Base-by-base conservation (phyloP, 2,113 vertebrate species). In the Piaya cayana region DNA sequence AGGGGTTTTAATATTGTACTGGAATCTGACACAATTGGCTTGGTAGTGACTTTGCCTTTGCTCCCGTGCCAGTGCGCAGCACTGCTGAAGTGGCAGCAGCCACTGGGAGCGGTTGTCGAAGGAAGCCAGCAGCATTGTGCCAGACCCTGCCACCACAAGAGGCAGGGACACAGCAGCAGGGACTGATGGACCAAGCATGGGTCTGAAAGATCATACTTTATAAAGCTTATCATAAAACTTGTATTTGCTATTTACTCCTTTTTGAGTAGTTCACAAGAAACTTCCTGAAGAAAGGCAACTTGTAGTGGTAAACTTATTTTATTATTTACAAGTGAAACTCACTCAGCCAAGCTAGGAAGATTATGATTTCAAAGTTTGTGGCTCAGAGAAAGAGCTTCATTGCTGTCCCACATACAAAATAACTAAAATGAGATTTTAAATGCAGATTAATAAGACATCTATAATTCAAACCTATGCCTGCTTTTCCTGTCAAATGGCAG, bases 1-100 rank as follows among this genome's bases (percentile, higher is more conserved):
- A 60, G 42, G 49, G 13, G 22, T 15, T 64, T 75, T 49, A 32
- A 43, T 6, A 5, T 14, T 23, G 16, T 1, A 15, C 23, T 59
- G 29, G 37, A 71, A 50, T 23, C 12, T 18, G 17, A 32, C 76
- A 20, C 0, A 0, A 26, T 2, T 29, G n/a, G 23, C 60, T 29
- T 22, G 14, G 26, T 6, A 20, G 25, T 75, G 42, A 42, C 52
- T 62, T 32, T 16, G 53, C 42, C 5, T 37, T 65, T 56, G 78
- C 29, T 11, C 12, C 68, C 42, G 8, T 1, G 5, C 7, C 42
- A 5, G n/a, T 5, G 21, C 0, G 12, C 32, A 49, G 47, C 36
- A 30, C 0, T 6, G 23, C 63, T 74, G 29, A 45, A 72, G 32
- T 4, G 70, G 76, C 25, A 45, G 56, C 36, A 75, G 23, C 30